Conservation (phyloP, 1,140 invertebrate genomes). For the Ectropis grisescens region DNA sequence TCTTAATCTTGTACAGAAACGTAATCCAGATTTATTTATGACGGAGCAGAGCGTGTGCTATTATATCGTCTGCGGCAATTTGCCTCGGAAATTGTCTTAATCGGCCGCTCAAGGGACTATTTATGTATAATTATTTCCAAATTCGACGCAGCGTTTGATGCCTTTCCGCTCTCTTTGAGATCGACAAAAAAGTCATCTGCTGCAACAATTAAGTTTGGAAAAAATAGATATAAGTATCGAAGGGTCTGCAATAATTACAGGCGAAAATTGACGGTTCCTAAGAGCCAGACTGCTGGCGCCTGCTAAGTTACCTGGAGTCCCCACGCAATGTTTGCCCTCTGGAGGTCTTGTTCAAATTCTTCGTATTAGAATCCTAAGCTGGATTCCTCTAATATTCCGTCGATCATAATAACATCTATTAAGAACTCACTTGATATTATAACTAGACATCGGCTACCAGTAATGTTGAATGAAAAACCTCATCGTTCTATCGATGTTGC, state of each 20-base stretch:
- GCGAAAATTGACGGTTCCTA: conserved; percentile 64
- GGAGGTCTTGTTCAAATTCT: neutral
- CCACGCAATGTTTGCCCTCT: conserved; percentile 27
- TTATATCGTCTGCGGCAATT: conserved; percentile 69
- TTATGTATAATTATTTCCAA: conserved; percentile 71
- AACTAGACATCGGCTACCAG: conserved; percentile 7
- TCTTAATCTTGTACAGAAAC: conserved; percentile 68
- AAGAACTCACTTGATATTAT: neutral
- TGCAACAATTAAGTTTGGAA: conserved; percentile 66
- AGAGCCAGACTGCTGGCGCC: conserved; percentile 48
- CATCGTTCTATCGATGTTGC: conserved; percentile 4
- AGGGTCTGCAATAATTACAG: conserved; percentile 69
- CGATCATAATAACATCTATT: conserved; percentile 4
- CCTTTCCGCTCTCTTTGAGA: conserved; percentile 69
- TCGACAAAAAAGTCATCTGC: conserved; percentile 70
- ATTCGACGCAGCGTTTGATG: conserved; percentile 68
- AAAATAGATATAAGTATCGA: conserved; percentile 70
- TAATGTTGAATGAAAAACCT: conserved; percentile 10
- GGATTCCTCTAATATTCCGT: neutral
- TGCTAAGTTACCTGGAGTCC: conserved; percentile 42
- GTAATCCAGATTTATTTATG: conserved; percentile 70
- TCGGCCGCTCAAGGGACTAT: conserved; percentile 69
- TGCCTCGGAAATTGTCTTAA: conserved; percentile 69
- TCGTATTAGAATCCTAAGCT: no score
- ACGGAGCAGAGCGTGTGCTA: conserved; percentile 62